Evolutionary conservation across 2,888 invertebrate genomes (phyloP).

Genomic region (Unio pictorum): DNA sequence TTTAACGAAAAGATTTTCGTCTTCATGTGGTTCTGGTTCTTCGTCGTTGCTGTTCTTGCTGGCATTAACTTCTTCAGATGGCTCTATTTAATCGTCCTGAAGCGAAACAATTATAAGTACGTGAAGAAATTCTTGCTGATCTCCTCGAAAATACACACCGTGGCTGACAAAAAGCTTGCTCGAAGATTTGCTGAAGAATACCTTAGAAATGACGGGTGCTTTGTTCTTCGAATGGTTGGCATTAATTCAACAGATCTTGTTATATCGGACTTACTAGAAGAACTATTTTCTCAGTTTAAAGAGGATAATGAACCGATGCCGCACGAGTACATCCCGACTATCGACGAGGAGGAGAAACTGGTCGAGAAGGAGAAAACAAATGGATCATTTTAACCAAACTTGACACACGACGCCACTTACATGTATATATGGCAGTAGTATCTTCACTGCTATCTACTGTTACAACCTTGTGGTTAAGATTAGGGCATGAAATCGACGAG

Average conservation of each 20-base stretch:
- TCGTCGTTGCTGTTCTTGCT: constrained; percentile 47
- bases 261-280: constrained; percentile 50
- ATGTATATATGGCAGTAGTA: no score
- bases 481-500: no score
- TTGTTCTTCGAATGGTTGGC: constrained; percentile 56
- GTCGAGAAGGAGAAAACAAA: constrained; percentile 25
- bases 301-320: constrained; percentile 28
- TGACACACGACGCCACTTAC: no score
- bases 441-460: no score
- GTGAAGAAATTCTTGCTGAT: constrained; percentile 58
- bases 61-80: constrained; percentile 50
- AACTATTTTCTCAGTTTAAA: constrained; percentile 47
- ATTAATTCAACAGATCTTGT: constrained; percentile 61
- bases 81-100: constrained; percentile 52
- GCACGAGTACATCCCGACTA: constrained; percentile 24
- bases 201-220: constrained; percentile 60
- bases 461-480: no score
- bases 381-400: no score
- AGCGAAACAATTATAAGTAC: constrained; percentile 51
- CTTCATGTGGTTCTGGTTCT: constrained; percentile 63
- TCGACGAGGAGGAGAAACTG: constrained; percentile 27
- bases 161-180: constrained; percentile 52
- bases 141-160: constrained; percentile 43
- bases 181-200: constrained; percentile 54
- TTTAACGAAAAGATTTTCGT: constrained; percentile 66